phyloP scores from a whole-genome alignment of 2,113 vertebrate species.

The Saimiri boliviensis region DNA sequence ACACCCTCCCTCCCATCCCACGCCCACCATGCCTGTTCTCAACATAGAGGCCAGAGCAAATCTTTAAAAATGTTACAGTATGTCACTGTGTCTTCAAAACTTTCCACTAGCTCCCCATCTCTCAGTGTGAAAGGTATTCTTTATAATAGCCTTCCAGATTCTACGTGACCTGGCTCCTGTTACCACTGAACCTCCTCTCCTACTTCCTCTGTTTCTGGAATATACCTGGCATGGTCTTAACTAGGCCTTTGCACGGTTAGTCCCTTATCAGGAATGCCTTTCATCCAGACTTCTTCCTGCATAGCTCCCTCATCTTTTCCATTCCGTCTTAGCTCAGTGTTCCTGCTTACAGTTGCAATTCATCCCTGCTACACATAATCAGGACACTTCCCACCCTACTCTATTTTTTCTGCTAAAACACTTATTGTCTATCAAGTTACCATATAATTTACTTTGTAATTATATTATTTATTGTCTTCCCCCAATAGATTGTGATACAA shows the following conservation, averaged over 20 bases:
- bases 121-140: not conserved
- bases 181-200: not conserved
- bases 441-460: not conserved
- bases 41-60: not conserved
- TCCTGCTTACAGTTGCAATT: not conserved
- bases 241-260: not conserved
- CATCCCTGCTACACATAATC: not conserved
- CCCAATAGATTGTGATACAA: not conserved
- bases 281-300: not conserved
- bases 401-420: not conserved
- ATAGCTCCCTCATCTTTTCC: not conserved
- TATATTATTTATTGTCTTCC: not conserved
- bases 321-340: not conserved
- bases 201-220: too few species aligned
- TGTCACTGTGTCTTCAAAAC: not conserved
- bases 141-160: accelerated
- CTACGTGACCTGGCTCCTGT: accelerated
- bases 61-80: not conserved
- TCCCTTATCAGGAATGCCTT: accelerated
- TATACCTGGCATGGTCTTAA: not conserved
- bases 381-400: not conserved
- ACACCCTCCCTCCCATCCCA: not conserved
- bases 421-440: not conserved
- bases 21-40: not conserved
- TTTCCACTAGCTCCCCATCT: not conserved